These are phyloP conservation scores for Acanthoscelides obtectus DNA, from an alignment of 2,888 invertebrate genomes.

Conservation along the genomic window DNA sequence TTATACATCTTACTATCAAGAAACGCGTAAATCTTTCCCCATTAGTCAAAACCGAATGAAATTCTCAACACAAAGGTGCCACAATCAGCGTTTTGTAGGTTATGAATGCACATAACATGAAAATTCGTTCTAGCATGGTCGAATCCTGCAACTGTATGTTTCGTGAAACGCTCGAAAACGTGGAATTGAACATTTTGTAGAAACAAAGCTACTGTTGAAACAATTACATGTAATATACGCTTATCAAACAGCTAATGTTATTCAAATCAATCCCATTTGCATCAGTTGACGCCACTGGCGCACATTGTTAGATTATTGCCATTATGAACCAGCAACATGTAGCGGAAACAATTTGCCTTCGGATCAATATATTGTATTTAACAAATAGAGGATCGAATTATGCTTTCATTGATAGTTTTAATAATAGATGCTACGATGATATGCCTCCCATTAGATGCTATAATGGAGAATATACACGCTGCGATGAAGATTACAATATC, in stretches of 20 bases:
- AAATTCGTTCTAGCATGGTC: too few species aligned
- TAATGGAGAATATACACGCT: not conserved
- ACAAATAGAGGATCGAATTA: not conserved
- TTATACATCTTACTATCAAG: too few species aligned
- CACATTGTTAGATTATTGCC: not conserved
- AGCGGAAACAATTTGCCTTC: not conserved
- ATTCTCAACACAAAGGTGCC: too few species aligned
- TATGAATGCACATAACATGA: too few species aligned
- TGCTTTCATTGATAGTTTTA: not conserved
- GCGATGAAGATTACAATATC: not conserved
- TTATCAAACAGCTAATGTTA: not conserved
- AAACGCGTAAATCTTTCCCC: too few species aligned
- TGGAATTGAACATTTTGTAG: too few species aligned
- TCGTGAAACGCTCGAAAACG: too few species aligned
- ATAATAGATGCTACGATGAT: not conserved
- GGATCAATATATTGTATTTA: not conserved
- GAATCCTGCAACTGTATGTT: too few species aligned
- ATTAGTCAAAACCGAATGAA: too few species aligned
- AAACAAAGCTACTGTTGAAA: not conserved
- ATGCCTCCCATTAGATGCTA: not conserved
- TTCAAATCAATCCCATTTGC: not conserved
- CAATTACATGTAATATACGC: not conserved
- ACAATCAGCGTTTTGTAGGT: too few species aligned
- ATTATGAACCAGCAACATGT: not conserved
- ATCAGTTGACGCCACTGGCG: not conserved